Evolutionary conservation across 2,888 invertebrate species (phyloP), one percentile per base, ranked within the genome.

Genomic region (Synanthedon tipuliformis): DNA sequence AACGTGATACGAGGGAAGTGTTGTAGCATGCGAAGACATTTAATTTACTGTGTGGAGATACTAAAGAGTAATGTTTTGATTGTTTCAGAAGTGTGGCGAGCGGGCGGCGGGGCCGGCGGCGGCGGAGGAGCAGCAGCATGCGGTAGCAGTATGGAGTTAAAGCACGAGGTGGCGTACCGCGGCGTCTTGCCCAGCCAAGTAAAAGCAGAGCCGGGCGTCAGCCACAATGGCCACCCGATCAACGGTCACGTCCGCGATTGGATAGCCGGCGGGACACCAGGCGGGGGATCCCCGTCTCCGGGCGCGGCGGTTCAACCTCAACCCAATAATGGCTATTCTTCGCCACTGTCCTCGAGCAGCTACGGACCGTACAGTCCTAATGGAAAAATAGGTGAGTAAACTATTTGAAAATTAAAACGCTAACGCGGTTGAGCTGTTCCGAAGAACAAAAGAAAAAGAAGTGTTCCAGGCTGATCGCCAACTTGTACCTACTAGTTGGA

Each of bases 351-450:
- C 53, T 93, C 94, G 15, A 92, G 94, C 79, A 95, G 95, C 90
- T 95, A 95, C 88, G 95, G 95, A 66, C 94, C 95, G 2, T 95
- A 95, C 80, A 95, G 95, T 87, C 95, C 95, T 61, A 94, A 94
- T 81, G 94, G 94, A 71, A 95, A 95, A 90, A 91, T 94, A 89
- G 94, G 95, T 95, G 67, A 92, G 93, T 49, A 34, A 8, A 34
- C 34, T 34, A 34, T 34, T 34, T 34, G 34, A 34, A 34, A 34
- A 34, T 8, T 34, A n/a, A n/a, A n/a, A n/a, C n/a, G n/a, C 2
- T 16, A 16, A 16, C 16, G 16, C 16, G 16, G 16, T 16, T 16
- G 16, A 16, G 16, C 16, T 16, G 16, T 16, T 16, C 16, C 1
- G 16, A 16, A 16, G 2, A 16, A 16, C 16, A 16, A 16, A 16